These are phyloP conservation scores for Perca schrenkii DNA, from an alignment of 2,113 vertebrate genomes.

Conservation along the genomic window DNA sequence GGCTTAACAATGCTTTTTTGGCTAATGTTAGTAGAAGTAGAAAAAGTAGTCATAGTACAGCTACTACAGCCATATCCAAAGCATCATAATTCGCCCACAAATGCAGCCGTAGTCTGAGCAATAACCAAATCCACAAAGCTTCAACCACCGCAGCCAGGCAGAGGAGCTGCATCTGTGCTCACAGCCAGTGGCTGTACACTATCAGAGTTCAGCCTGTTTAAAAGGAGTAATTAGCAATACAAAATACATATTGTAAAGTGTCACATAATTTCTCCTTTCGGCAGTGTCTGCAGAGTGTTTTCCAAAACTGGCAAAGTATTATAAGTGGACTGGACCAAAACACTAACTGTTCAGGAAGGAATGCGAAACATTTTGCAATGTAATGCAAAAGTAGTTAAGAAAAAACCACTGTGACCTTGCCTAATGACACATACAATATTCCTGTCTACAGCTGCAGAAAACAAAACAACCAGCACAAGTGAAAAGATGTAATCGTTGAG, in stretches of 20 bases:
- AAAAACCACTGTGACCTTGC: background rate
- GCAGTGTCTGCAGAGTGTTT: background rate
- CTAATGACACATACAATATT: background rate
- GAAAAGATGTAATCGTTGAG: background rate
- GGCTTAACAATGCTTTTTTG: background rate
- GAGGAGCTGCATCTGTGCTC: slow-evolving; percentile 3
- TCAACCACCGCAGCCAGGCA: background rate
- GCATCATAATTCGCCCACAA: background rate
- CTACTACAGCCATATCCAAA: background rate
- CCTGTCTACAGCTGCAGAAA: background rate
- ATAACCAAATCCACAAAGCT: background rate
- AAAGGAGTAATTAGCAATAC: slow-evolving; percentile 2
- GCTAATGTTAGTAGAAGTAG: background rate
- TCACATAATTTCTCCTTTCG: slow-evolving; percentile 1
- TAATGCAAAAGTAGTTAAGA: background rate
- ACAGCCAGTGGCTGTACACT: background rate
- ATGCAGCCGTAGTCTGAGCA: background rate
- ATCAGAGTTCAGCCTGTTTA: background rate
- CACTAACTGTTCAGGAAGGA: background rate
- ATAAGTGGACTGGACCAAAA: background rate
- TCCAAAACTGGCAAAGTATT: background rate
- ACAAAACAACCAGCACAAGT: background rate
- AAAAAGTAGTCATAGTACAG: background rate
- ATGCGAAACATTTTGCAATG: background rate
- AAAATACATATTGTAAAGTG: background rate